A percentile compares a stretch with the other conserved stretches of the same genome.
phyloP scores from a whole-genome alignment of 1,140 invertebrate genomes.

The Cephus cinctus region DNA sequence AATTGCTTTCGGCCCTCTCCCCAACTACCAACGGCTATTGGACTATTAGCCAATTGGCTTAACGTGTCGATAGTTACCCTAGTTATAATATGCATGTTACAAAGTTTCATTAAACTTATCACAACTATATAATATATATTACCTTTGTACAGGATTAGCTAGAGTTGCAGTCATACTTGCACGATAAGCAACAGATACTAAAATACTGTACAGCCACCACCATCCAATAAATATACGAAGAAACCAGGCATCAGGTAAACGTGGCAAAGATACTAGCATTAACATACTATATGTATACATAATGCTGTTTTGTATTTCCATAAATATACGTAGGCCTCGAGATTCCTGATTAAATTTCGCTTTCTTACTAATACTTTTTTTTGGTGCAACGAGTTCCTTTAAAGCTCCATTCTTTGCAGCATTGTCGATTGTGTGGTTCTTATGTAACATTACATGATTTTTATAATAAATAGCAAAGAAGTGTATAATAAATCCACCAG shows the following conservation, averaged over 20 bases:
- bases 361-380: constrained; percentile 20
- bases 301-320: constrained; percentile 68
- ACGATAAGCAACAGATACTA: constrained; percentile 73
- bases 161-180: constrained; percentile 82
- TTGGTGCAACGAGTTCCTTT: constrained; percentile 29
- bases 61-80: constrained; percentile 77
- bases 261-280: constrained; percentile 72
- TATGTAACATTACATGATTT: constrained; percentile 38
- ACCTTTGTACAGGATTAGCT: constrained; percentile 72
- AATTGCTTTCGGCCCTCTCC: constrained; percentile 67
- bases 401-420: constrained; percentile 7
- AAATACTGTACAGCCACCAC: constrained; percentile 82
- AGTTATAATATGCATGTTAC: not conserved
- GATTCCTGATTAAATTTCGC: not conserved
- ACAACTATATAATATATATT: constrained; percentile 21
- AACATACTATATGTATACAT: constrained; percentile 79
- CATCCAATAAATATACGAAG: constrained; percentile 76
- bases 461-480: constrained; percentile 52
- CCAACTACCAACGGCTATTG: constrained; percentile 68
- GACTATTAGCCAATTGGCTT: constrained; percentile 64
- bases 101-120: not conserved
- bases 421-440: constrained; percentile 9
- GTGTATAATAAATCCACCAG: constrained; percentile 60
- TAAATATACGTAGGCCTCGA: constrained; percentile 67
- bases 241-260: constrained; percentile 73